phyloP scores from a whole-genome alignment of 2,797 vertebrate species.

The Takifugu rubripes region DNA sequence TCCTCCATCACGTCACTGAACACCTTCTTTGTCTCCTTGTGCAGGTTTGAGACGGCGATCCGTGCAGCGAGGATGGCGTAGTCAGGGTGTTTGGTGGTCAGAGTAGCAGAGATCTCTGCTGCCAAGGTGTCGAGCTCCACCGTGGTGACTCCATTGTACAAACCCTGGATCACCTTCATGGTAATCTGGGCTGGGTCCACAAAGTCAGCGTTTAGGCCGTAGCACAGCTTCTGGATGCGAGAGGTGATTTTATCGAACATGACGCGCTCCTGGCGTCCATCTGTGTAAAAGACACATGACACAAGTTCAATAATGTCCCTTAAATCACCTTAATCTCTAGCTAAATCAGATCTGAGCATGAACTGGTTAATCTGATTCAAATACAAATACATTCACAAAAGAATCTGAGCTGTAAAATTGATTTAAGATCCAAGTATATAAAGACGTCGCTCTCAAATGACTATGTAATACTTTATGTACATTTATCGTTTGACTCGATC shows the following conservation, averaged over 20 bases:
- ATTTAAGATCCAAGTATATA: too few relatives aligned
- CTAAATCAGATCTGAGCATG: not conserved
- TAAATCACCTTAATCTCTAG: not conserved
- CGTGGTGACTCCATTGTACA: conserved; percentile 94
- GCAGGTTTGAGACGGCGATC: conserved; percentile 94
- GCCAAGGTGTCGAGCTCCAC: conserved; percentile 95
- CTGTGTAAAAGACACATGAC: conserved; percentile 55
- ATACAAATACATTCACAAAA: too few relatives aligned
- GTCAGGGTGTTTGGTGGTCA: conserved; percentile 96
- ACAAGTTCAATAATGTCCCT: not conserved
- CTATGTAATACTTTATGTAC: not conserved
- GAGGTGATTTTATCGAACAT: conserved; percentile 99
- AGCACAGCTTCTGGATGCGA: conserved; percentile 97
- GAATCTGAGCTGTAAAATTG: too few relatives aligned
- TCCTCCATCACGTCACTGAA: conserved; percentile 99
- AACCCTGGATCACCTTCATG: conserved; percentile 97
- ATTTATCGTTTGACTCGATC: not conserved
- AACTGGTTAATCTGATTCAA: too few relatives aligned
- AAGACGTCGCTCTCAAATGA: too few relatives aligned
- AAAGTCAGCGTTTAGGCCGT: conserved; percentile 93
- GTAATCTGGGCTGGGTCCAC: conserved; percentile 98
- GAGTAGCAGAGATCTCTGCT: conserved; percentile 90
- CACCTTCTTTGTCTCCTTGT: conserved; percentile 98
- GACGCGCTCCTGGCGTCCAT: conserved; percentile 94
- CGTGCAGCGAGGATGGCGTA: conserved; percentile 94